These are phyloP conservation scores for Odontamblyopus lacepedii DNA, from an alignment of 2,797 vertebrate species.

Conservation along the genomic window DNA sequence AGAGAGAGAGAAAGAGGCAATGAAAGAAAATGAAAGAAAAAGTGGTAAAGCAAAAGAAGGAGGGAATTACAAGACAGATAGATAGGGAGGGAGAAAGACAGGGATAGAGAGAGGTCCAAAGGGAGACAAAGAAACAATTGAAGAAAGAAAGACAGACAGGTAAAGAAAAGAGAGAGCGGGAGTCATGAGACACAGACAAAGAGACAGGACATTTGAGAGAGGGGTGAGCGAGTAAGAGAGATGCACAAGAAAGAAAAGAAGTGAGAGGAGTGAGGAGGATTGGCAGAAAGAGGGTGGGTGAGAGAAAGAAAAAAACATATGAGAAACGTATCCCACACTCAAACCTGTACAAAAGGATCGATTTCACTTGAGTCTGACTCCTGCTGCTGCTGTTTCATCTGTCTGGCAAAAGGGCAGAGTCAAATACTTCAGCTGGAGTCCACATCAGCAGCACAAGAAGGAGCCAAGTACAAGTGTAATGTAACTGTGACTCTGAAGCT, in stretches of 20 bases:
- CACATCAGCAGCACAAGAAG: not conserved
- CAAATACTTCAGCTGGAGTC: slow-evolving; percentile 9
- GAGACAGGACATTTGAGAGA: too few species aligned
- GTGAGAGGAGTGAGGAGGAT: not conserved
- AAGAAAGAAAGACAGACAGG: too few species aligned
- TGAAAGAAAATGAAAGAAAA: too few species aligned
- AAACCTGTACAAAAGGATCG: slow-evolving; percentile 29
- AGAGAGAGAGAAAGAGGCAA: slow-evolving; percentile 12
- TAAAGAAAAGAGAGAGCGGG: not conserved
- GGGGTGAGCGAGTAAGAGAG: too few species aligned
- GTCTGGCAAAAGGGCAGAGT: not conserved
- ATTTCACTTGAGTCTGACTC: slow-evolving; percentile 37
- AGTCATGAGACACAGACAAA: not conserved
- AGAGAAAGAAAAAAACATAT: not conserved
- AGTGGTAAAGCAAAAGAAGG: not conserved
- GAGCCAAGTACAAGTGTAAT: too few species aligned
- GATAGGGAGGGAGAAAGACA: too few species aligned
- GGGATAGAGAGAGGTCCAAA: too few species aligned
- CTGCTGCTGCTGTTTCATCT: slow-evolving; percentile 22
- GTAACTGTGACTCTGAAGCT: not conserved
- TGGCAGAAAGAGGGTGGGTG: not conserved
- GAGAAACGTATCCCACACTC: slow-evolving; percentile 13
- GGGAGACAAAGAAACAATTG: too few species aligned
- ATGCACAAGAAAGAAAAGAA: too few species aligned
- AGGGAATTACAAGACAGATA: too few species aligned